These are phyloP conservation scores for Cyprinodon brontotheroides DNA, from an alignment of 2,113 vertebrate species.

Conservation along the genomic window DNA sequence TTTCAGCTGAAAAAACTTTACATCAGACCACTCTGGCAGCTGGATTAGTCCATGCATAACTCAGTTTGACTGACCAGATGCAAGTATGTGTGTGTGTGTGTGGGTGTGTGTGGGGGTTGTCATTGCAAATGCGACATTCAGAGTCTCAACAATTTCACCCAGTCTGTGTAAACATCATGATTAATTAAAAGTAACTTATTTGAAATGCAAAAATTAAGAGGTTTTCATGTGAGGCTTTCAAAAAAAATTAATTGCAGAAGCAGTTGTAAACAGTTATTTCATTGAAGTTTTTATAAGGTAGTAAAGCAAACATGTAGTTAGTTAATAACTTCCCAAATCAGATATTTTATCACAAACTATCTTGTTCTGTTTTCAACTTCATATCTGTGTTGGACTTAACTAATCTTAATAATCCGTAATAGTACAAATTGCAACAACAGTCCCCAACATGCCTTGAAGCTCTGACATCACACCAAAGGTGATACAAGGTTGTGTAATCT, in stretches of 20 bases:
- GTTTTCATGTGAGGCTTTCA: neutral
- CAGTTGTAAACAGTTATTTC: neutral
- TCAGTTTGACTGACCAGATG: neutral
- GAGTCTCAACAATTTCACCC: too few relatives aligned
- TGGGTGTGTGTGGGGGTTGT: too few relatives aligned
- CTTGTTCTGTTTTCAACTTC: neutral
- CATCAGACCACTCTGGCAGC: too few relatives aligned
- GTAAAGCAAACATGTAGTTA: neutral
- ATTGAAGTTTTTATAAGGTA: neutral
- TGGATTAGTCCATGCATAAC: too few relatives aligned
- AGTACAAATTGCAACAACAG: too few relatives aligned
- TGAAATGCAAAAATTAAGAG: neutral
- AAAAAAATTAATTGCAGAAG: neutral
- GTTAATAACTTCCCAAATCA: neutral
- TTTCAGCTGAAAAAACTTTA: too few relatives aligned
- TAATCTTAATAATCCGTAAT: too few relatives aligned
- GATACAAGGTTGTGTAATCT: too few relatives aligned
- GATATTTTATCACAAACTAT: neutral
- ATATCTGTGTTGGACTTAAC: too few relatives aligned
- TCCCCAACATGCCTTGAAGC: too few relatives aligned
- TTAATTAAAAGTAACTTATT: neutral
- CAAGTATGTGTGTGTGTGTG: neutral
- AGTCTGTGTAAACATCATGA: neutral
- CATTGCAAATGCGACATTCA: too few relatives aligned
- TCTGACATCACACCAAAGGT: too few relatives aligned